A percentile compares a stretch with the other conserved stretches of the same genome.
phyloP scores from a whole-genome alignment of 2,797 vertebrate species.

The Helarctos malayanus region DNA sequence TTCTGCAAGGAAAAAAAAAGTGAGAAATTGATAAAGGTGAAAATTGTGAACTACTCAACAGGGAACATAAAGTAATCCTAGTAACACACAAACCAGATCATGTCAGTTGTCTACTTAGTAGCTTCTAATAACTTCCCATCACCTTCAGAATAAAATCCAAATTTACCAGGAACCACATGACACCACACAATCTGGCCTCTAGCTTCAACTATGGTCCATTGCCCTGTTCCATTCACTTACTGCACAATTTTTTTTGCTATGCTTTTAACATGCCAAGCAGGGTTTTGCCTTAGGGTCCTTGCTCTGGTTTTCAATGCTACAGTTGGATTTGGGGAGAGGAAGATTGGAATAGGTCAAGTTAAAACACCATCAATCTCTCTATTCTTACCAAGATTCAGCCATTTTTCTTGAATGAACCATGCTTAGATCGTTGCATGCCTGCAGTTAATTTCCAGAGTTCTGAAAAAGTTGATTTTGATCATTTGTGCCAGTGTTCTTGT shows the following conservation, averaged over 20 bases:
- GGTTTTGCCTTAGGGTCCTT: neutral
- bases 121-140: neutral
- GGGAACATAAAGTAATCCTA: neutral
- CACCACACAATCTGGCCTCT: neutral
- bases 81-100: neutral
- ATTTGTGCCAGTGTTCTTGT: neutral
- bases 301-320: neutral
- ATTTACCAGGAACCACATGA: neutral
- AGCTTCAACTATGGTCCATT: neutral
- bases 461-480: constrained; percentile 30
- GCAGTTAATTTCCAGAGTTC: constrained; percentile 33
- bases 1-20: neutral
- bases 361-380: constrained; percentile 11
- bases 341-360: neutral
- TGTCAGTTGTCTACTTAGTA: neutral
- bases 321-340: neutral
- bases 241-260: neutral
- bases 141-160: neutral
- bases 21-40: constrained; percentile 51
- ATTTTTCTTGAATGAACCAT: neutral
- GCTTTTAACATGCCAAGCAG: neutral
- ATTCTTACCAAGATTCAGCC: neutral
- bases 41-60: constrained; percentile 31
- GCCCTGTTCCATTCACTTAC: neutral
- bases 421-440: neutral